Evolutionary conservation across 2,797 vertebrate genomes (phyloP).

Genomic region (Rhadinocentrus ornatus): DNA sequence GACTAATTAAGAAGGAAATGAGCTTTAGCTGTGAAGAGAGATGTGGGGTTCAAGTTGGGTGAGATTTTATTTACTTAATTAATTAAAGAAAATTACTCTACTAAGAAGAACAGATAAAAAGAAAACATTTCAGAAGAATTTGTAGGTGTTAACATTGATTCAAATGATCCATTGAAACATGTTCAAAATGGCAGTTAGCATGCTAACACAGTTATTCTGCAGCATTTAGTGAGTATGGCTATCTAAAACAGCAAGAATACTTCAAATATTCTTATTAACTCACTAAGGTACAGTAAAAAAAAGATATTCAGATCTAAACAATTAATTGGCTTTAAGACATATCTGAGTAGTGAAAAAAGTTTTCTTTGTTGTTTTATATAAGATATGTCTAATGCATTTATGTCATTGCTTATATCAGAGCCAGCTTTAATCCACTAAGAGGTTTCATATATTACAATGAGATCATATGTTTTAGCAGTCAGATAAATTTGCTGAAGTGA

Average conservation of each 20-base stretch:
- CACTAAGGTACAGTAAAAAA: not conserved
- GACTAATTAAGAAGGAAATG: slow-evolving; percentile 65
- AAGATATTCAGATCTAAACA: not conserved
- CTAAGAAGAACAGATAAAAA: slow-evolving; percentile 10
- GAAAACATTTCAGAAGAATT: not conserved
- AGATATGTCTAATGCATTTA: not conserved
- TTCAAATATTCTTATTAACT: not conserved
- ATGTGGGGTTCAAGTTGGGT: slow-evolving; percentile 37
- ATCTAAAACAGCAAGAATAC: not conserved
- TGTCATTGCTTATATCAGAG: not conserved
- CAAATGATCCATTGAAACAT: slow-evolving; percentile 13
- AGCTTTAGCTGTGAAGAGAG: slow-evolving; percentile 27
- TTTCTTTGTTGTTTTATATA: not conserved
- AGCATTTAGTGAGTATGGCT: not conserved
- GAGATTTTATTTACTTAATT: slow-evolving; percentile 20
- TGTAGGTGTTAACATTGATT: slow-evolving; percentile 1
- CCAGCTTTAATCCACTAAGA: slow-evolving; percentile 11
- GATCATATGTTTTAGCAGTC: not conserved
- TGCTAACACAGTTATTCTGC: not conserved
- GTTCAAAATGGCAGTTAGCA: not conserved
- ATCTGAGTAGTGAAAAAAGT: not conserved
- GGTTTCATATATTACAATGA: slow-evolving; percentile 3
- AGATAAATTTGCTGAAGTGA: slow-evolving; percentile 1
- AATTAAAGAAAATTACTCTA: slow-evolving; percentile 8
- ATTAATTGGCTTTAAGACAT: not conserved